phyloP scores from a whole-genome alignment of 1,140 invertebrate genomes.

The Eupristina koningsbergeri region DNA sequence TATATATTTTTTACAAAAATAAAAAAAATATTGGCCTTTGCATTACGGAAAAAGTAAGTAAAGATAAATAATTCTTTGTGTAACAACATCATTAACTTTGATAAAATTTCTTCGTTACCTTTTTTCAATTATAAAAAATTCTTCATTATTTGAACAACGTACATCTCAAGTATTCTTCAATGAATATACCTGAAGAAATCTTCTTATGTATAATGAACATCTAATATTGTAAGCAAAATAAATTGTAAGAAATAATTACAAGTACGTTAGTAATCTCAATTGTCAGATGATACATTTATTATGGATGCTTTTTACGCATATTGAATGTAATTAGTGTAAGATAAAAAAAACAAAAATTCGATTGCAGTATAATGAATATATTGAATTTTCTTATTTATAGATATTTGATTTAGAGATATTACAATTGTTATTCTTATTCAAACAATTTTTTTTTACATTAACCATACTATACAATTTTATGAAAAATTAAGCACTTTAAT shows the following conservation, averaged over 20 bases:
- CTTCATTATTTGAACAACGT: conserved; percentile 3
- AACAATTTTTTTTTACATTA: no score
- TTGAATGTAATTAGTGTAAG: background rate
- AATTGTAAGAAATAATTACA: background rate
- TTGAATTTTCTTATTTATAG: background rate
- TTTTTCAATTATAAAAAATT: conserved; percentile 34
- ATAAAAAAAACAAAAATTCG: background rate
- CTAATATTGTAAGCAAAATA: background rate
- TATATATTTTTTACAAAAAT: background rate
- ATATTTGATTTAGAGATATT: no score
- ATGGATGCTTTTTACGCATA: background rate
- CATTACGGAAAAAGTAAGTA: background rate
- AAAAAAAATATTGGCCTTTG: background rate
- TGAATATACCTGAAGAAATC: background rate
- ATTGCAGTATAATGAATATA: background rate
- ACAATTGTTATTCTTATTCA: no score
- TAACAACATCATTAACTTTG: conserved; percentile 16
- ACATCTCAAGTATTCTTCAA: conserved; percentile 7
- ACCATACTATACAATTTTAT: no score
- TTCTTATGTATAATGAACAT: background rate
- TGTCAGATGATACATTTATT: background rate
- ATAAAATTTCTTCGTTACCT: conserved; percentile 25
- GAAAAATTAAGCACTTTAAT: no score
- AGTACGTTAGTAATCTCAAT: background rate
- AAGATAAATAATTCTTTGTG: background rate